Base-by-base conservation (phyloP, 30 jellyfish, hydroid and myxozoan genomes). In the Aurelia aurita region DNA sequence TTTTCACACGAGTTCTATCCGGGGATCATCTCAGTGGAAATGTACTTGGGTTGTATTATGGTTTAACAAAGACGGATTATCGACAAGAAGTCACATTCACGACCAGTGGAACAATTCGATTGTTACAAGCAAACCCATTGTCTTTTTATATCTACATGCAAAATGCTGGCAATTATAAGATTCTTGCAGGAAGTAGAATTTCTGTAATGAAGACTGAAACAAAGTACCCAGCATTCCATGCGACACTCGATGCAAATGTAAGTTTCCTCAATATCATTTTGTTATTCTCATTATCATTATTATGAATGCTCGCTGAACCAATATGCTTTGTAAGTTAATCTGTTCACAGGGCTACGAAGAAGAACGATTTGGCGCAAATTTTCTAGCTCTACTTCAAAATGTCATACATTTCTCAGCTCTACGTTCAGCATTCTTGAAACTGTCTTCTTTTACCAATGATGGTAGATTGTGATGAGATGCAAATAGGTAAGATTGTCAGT, bases 181-280 rank as follows among this genome's bases (percentile, higher is more conserved):
- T 92, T 21, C 86, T 85, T 44, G 65, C 72, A 16, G 98, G 98
- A 32, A 92, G 97, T 60, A 82, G 98, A 44, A 69, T 92, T n/a
- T 74, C 97, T 34, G 87, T 85, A 53, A 55, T 64, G 51, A n/a
- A 43, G 32, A 71, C 64, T 25, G 95, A 92, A 67, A 51, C 86
- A 19, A 64, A 63, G 64, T 92, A 92, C 77, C 97, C 95, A 32
- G 94, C 98, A 25, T 80, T 87, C 74, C 96, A 92, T 81, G 89
- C 74, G 1, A 80, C 78, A 19, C 58, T 74, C 5, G 78, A 96
- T 1, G 65, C 91, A 19, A 73, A 93, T 39, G 98, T 92, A 92
- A 82, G 95, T 77, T 18, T 19, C 0, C 31, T 27, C 6, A 29
- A 8, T 57, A 23, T 5, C n/a, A 1, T 34, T 3, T 34, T 34